Percentiles rank a stretch among this genome's conserved stretches.
phyloP scores from a whole-genome alignment of 2,797 vertebrate species.

The Leuciscus waleckii region DNA sequence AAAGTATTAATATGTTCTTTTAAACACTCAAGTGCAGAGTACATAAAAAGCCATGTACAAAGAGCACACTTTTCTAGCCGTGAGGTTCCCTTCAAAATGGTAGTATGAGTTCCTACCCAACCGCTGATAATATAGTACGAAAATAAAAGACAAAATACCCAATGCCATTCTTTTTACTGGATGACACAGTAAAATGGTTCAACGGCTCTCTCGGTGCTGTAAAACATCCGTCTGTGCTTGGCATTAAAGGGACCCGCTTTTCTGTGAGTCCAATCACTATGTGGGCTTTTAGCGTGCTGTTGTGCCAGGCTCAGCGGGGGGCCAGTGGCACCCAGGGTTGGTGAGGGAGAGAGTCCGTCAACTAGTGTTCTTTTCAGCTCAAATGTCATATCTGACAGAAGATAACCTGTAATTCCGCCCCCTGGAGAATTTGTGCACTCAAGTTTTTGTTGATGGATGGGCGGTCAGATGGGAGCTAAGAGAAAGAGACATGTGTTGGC shows the following conservation, averaged over 20 bases:
- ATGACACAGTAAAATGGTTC: conserved; percentile 21
- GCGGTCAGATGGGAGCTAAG: conserved; percentile 52
- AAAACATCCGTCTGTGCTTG: conserved; percentile 30
- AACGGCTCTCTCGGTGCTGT: conserved; percentile 8
- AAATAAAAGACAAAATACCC: conserved; percentile 30
- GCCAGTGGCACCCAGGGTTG: conserved; percentile 13
- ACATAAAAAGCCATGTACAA: background rate
- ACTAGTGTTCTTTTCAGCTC: conserved; percentile 35
- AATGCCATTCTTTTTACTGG: conserved; percentile 21
- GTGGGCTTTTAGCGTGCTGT: conserved; percentile 9
- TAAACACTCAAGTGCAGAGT: background rate
- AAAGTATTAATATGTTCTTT: background rate
- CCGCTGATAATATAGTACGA: conserved; percentile 4
- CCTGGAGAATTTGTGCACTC: conserved; percentile 41
- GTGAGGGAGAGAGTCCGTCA: conserved; percentile 1
- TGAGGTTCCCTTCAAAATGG: background rate
- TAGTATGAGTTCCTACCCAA: conserved; percentile 5
- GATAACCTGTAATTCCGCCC: conserved; percentile 38
- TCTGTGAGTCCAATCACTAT: conserved; percentile 11
- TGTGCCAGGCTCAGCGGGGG: background rate
- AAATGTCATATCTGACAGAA: conserved; percentile 57
- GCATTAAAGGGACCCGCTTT: conserved; percentile 11
- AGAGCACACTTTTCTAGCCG: background rate
- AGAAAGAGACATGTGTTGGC: conserved; percentile 38
- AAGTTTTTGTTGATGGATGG: conserved; percentile 50